These are phyloP conservation scores for Mellilla xanthometata DNA, from an alignment of 2,888 invertebrate species.

Conservation along the genomic window DNA sequence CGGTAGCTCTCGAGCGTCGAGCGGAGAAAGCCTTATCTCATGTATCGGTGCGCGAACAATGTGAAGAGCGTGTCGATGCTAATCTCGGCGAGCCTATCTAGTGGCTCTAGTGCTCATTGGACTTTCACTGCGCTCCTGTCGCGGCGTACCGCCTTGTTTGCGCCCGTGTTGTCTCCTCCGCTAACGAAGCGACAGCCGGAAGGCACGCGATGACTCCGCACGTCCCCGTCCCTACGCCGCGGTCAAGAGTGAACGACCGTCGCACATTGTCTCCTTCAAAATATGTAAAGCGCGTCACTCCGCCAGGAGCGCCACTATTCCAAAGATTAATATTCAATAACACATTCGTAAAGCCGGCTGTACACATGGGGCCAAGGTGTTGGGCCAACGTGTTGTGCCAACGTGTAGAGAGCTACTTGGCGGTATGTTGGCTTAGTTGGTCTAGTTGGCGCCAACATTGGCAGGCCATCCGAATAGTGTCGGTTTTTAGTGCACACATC, in stretches of 20 bases:
- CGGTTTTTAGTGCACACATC: too few relatives aligned
- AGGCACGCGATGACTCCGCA: conserved; percentile 30
- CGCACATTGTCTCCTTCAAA: conserved; percentile 51
- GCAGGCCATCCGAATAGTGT: too few relatives aligned
- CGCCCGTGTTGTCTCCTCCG: conserved; percentile 62
- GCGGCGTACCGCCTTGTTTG: conserved; percentile 56
- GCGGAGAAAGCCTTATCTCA: conserved; percentile 76
- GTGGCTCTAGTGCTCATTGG: conserved; percentile 60
- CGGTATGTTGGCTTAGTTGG: too few relatives aligned
- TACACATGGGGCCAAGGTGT: too few relatives aligned
- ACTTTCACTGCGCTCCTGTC: conserved; percentile 65
- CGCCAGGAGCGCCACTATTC: conserved; percentile 42
- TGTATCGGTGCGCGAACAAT: conserved; percentile 75
- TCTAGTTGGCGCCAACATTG: too few relatives aligned
- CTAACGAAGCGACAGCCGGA: conserved; percentile 48
- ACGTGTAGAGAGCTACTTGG: too few relatives aligned
- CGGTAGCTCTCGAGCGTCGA: conserved; percentile 70
- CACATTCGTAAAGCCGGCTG: too few relatives aligned
- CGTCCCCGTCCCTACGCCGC: too few relatives aligned
- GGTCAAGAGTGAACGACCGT: conserved; percentile 29
- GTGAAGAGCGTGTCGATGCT: conserved; percentile 74
- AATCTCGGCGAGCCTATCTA: conserved; percentile 70
- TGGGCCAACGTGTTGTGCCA: too few relatives aligned
- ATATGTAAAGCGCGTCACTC: conserved; percentile 54
- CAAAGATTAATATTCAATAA: conserved; percentile 70